phyloP scores from a whole-genome alignment of 2,888 invertebrate species.

The Eupithecia subumbrata region DNA sequence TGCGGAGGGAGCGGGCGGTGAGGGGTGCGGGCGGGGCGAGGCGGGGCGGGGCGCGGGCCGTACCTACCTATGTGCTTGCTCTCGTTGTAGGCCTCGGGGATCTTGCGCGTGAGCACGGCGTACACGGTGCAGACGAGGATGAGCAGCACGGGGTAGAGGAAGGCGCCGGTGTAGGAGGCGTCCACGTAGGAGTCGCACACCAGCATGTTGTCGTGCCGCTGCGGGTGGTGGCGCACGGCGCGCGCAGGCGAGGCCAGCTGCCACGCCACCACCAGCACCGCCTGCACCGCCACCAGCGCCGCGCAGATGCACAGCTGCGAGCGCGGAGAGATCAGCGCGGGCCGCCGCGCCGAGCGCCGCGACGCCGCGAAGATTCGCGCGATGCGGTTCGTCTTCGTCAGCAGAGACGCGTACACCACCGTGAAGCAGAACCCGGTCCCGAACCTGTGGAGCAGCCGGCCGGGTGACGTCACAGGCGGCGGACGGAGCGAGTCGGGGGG shows the following conservation, averaged over 20 bases:
- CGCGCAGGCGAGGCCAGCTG: slow-evolving; percentile 95
- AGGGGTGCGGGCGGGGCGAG: background rate
- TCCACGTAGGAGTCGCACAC: slow-evolving; percentile 96
- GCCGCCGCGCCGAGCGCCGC: slow-evolving; percentile 95
- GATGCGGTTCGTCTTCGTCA: slow-evolving; percentile 98
- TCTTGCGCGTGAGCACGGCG: slow-evolving; percentile 96
- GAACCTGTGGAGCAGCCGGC: slow-evolving; percentile 81
- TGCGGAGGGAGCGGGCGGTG: slow-evolving; percentile 55
- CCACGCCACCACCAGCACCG: slow-evolving; percentile 94
- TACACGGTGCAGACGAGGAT: slow-evolving; percentile 97
- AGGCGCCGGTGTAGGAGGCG: slow-evolving; percentile 96
- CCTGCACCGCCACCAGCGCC: slow-evolving; percentile 91
- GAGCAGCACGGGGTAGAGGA: slow-evolving; percentile 95
- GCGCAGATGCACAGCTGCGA: slow-evolving; percentile 95
- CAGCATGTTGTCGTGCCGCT: slow-evolving; percentile 93
- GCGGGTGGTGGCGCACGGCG: slow-evolving; percentile 94
- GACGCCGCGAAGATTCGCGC: slow-evolving; percentile 98
- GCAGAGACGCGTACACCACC: slow-evolving; percentile 97
- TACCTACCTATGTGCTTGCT: slow-evolving; percentile 94
- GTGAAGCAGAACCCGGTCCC: slow-evolving; percentile 97
- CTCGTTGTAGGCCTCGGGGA: slow-evolving; percentile 99
- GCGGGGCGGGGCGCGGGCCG: background rate
- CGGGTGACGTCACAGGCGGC: background rate
- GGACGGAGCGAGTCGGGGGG: background rate
- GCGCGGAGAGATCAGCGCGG: slow-evolving; percentile 95